Base-by-base conservation (phyloP, 2,888 invertebrate species). In the Cryptus armator region DNA sequence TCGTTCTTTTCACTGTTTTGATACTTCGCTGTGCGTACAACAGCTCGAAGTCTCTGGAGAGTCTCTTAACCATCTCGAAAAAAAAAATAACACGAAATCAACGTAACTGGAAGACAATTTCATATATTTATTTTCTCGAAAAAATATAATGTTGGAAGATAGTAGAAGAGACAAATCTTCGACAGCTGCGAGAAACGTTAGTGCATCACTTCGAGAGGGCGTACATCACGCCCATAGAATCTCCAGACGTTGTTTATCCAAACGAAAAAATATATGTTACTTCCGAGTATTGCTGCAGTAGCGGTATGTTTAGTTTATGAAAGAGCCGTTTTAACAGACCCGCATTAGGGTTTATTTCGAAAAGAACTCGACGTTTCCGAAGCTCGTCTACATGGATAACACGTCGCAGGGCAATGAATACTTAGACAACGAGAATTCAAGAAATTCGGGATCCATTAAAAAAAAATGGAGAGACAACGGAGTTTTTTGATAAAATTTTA, bases 21-120 rank as follows among this genome's bases (percentile, higher is more conserved):
- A 37, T 43, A 43, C 37, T 16, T 66, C 66, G 66, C 16, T 43
- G 19, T 16, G 4, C n/a, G 48, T 24, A 24, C 9, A 75, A 12
- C 64, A 16, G 64, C 19, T 16, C 19, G 4, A 75, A 48, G 32
- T 1, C 43, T 24, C 43, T 4, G n/a, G 32, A 56, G 67, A 19
- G 24, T 37, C 19, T 6, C 53, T 62, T 24, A 5, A 3, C 46
- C 70, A 32, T 19, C 51, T 16, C 48, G 37, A 43, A 74, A 59
- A 44, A 46, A 19, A 32, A 46, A 67, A 59, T 53, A 68, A 19
- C 44, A 56, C 66, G 48, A 59, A 86, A 89, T 88, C 83, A 89
- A 90, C 86, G 83, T 85, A 86, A 88, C 84, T 87, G 78, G 85
- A 87, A 85, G 89, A 90, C 86, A 88, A 76, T 76, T 74, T 79